Percentiles rank a stretch among this genome's conserved stretches.
Evolutionary conservation across 1,140 invertebrate species (phyloP).

Genomic region (Cyrtorhinus lividipennis): DNA sequence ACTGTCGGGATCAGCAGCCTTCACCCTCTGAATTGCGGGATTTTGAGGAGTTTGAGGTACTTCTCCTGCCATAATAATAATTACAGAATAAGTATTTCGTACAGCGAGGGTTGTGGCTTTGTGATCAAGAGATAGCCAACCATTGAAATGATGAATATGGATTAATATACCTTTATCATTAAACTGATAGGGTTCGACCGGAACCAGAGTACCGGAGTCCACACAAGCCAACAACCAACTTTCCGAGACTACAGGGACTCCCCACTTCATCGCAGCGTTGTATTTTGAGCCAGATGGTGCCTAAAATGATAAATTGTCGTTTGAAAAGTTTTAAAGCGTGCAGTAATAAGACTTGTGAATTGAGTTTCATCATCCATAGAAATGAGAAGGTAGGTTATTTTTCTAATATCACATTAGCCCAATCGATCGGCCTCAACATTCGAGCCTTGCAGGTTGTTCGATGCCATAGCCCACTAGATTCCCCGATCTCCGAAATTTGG

Average conservation of each 20-base stretch:
- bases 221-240: constrained; percentile 49
- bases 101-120: no score
- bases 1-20: background rate
- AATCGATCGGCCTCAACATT: no score
- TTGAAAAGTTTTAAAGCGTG: no score
- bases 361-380: no score
- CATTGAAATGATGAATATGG: no score
- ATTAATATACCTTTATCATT: background rate
- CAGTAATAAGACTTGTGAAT: background rate
- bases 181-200: background rate
- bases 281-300: constrained; percentile 61
- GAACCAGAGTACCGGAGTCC: background rate
- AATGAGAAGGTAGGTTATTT: no score
- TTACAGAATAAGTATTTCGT: no score
- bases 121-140: no score
- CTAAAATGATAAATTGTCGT: background rate
- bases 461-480: no score
- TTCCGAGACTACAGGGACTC: constrained; percentile 53
- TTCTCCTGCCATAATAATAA: background rate
- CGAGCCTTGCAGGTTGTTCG: no score
- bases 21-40: background rate
- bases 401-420: no score
- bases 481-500: no score
- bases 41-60: background rate
- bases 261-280: constrained; percentile 68